Conservation (phyloP, 1,140 invertebrate genomes). For the Drosophila azteca region DNA sequence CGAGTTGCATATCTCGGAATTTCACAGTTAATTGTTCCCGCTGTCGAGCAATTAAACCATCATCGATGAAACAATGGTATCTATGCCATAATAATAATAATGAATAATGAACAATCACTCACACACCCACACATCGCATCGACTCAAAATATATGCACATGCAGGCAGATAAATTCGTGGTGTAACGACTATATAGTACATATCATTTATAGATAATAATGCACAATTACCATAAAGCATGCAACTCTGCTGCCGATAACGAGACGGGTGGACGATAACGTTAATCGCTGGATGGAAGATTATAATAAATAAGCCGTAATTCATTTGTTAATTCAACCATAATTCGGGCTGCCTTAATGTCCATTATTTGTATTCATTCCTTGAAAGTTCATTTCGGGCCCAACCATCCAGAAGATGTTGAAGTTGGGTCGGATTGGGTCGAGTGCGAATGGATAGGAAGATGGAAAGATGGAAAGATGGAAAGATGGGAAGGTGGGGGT, state of each 20-base stretch:
- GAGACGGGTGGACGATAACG: not conserved
- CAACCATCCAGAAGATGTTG: not conserved
- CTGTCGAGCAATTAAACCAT: constrained; percentile 39
- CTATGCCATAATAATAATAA: constrained; percentile 10
- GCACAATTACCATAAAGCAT: constrained; percentile 19
- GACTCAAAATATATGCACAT: not conserved
- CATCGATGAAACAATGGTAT: constrained; percentile 14
- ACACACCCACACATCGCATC: too few species aligned
- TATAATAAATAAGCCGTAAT: constrained; percentile 67
- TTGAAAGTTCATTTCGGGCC: constrained; percentile 40
- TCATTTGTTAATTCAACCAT: constrained; percentile 57
- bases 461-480: too few species aligned
- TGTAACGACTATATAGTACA: not conserved
- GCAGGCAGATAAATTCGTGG: constrained; percentile 7
- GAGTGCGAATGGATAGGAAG: too few species aligned
- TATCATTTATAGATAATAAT: not conserved
- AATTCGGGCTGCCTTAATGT: constrained; percentile 20
- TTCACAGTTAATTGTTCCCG: constrained; percentile 1
- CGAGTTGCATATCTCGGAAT: too few species aligned
- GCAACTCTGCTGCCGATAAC: constrained; percentile 19
- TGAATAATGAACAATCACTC: constrained; percentile 17
- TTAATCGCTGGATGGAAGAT: constrained; percentile 34
- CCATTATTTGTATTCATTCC: constrained; percentile 63
- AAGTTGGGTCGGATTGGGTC: not conserved
- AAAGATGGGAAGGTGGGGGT: too few species aligned